Evolutionary conservation across 1,140 invertebrate genomes (phyloP), one percentile per base, ranked within the genome.

Genomic region (Drosophila sp.): DNA sequence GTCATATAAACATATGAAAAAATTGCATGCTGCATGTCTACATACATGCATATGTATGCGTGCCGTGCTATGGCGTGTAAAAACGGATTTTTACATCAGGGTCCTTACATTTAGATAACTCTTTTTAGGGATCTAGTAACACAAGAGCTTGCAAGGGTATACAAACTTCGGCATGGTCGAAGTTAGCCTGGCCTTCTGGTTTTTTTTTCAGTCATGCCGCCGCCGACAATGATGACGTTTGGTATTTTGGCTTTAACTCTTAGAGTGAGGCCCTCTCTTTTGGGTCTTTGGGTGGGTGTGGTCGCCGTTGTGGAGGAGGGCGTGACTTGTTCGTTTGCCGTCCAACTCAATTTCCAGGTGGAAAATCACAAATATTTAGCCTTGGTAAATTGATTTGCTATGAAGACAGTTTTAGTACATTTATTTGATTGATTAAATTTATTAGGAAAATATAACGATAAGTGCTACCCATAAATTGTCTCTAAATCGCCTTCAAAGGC

Each of bases 251-350:
- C 38, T 61, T 27, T 23, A 7, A 7, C 17, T 7, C 25, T 47
- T 47, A 25, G 23, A 10, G 1, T 50, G 44, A 23, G 3, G 2
- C 35, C 44, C 44, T 50, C 44, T 50, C 4, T 11, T 38, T 38
- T 2, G 35, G 56, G 23, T 35, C 72, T 69, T 56, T 60, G 27
- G 8, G 71, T 80, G 85, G 83, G 83, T 87, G 83, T 87, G 83
- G 79, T 65, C 62, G 40, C 10, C 35, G 2, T 38, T 8, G 10
- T 32, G 17, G 5, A 11, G 66, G 62, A 77, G 63, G 83, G 83
- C 83, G 83, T 86, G 79, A 86, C 83, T 83, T 76, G 75, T 69
- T 79, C 61, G 61, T 86, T 86, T 86, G 74, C 74, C 73, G 63
- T 68, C 25, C 44, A 71, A 63, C 35, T 57, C 57, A 60, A 68